phyloP scores from a whole-genome alignment of 2,113 vertebrate genomes.

The Mirounga angustirostris region DNA sequence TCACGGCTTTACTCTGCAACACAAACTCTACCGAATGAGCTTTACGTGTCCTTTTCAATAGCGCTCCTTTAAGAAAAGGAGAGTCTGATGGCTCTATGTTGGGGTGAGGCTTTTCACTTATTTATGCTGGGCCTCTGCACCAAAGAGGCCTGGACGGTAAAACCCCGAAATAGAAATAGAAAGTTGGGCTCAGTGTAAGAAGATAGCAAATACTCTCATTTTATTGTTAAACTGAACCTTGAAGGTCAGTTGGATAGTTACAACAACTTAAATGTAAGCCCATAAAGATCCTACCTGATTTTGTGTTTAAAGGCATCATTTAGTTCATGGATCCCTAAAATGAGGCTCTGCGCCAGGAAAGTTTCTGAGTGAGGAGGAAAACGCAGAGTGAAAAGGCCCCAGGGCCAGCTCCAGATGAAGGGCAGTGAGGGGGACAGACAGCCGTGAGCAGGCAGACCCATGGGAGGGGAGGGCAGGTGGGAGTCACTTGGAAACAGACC shows the following conservation, averaged over 20 bases:
- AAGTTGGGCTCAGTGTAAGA: background rate
- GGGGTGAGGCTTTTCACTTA: background rate
- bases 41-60: background rate
- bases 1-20: background rate
- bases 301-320: background rate
- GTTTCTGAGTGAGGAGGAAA: slow-evolving; percentile 67
- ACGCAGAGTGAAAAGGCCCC: slow-evolving; percentile 51
- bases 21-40: background rate
- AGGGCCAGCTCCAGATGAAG: background rate
- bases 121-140: background rate
- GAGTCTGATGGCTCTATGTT: background rate
- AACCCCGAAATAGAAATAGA: slow-evolving; percentile 42
- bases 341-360: background rate
- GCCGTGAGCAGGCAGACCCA: fast-evolving
- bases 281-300: background rate
- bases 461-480: too few relatives aligned
- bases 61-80: background rate
- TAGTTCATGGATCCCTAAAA: background rate
- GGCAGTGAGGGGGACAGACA: background rate
- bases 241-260: slow-evolving; percentile 30
- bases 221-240: background rate
- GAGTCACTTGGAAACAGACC: background rate
- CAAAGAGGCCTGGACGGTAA: background rate
- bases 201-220: background rate
- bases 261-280: background rate